phyloP scores from a whole-genome alignment of 2,797 vertebrate species.

The Micromesistius poutassou region DNA sequence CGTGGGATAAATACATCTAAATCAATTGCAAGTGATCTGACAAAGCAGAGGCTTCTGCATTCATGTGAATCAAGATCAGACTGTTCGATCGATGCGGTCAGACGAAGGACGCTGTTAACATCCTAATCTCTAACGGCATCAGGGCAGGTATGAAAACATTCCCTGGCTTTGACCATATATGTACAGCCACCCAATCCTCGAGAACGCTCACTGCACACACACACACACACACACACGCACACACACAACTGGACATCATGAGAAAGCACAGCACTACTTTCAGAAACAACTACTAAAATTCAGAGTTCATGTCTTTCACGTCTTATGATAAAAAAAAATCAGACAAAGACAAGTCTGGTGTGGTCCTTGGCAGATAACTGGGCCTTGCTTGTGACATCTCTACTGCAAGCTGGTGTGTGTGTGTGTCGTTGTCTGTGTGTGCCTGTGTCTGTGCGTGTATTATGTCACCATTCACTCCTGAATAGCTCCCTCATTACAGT shows the following conservation, averaged over 20 bases:
- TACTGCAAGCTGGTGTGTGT: neutral
- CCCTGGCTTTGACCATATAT: constrained; percentile 41
- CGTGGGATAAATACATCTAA: neutral
- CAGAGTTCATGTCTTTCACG: neutral
- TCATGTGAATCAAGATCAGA: constrained; percentile 43
- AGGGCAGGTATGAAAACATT: constrained; percentile 35
- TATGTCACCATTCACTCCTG: neutral
- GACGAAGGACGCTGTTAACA: constrained; percentile 67
- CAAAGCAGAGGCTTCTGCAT: neutral
- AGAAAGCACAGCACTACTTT: too few species aligned
- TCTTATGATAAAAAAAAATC: neutral
- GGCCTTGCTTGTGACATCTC: neutral
- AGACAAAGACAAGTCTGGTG: neutral
- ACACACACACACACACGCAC: neutral
- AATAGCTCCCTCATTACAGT: constrained; percentile 1
- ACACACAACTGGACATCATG: neutral
- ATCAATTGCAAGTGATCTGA: neutral
- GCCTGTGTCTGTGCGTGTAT: neutral
- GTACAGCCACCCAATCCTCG: constrained; percentile 43
- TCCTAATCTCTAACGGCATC: constrained; percentile 71
- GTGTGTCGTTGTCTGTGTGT: neutral
- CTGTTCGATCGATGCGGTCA: constrained; percentile 63
- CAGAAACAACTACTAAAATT: too few species aligned
- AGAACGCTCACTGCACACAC: constrained; percentile 25
- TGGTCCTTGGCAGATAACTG: neutral